Evolutionary conservation across 2,888 invertebrate species (phyloP), one percentile per base, ranked within the genome.

Genomic region (Apodemia duryi): DNA sequence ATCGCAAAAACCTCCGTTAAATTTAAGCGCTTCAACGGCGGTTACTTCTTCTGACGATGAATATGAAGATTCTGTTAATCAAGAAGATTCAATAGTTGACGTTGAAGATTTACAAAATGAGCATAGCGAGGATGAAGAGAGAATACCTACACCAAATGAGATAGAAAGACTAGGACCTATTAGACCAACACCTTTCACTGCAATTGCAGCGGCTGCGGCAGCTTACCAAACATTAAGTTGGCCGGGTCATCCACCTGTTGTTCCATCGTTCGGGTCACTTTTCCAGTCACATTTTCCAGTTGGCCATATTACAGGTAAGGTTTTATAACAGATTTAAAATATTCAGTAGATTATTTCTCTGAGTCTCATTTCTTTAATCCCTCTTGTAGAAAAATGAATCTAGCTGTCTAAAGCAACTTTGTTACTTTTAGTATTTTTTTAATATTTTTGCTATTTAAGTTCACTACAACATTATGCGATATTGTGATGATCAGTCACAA

Each of bases 171-270:
- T 89, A 75, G 94, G 93, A 46, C 95, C 95, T 32, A 95, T 96
- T 69, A 84, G 96, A 73, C 96, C 96, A 70, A 96, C 95, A 67
- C 96, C 96, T 29, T 96, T 96, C 85, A 95, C 95, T 77, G 95
- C 95, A 29, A 43, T 77, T 62, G 78, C 76, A 49, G 95, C 95
- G 67, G 95, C 95, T 68, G 96, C 96, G 65, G 94, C 94, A 13
- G 94, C 95, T 1, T 94, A 94, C 75, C 94, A 94, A 79, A 92
- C 94, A 62, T 91, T 95, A 65, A 93, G 93, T 70, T 94, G 94
- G 82, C 92, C 93, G 0, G 93, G 93, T 3, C 84, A 88, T 21
- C 80, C 88, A 1, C 84, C 94, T 1, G 94, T 94, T 73, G 93
- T 94, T 78, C 92, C 94, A 52, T 93, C 94, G 29, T 94, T 93